Conservation (phyloP, 1,140 invertebrate genomes). For the Steinernema feltiae region DNA sequence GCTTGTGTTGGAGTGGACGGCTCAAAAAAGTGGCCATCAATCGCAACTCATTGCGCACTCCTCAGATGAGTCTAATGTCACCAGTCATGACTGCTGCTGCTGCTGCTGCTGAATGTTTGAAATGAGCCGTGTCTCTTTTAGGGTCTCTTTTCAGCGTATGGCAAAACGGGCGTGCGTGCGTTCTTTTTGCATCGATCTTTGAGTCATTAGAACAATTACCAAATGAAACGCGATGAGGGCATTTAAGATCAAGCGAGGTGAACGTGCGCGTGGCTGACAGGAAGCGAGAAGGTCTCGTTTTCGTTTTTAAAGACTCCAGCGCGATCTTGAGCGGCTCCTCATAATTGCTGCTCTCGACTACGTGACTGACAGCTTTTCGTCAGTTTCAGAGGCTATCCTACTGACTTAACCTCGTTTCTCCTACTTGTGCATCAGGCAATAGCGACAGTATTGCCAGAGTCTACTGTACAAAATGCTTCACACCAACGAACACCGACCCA, state of each 20-base stretch:
- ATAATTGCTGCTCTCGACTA: background rate
- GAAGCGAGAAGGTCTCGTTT: background rate
- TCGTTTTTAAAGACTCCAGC: background rate
- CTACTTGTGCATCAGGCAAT: background rate
- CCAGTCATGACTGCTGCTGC: background rate
- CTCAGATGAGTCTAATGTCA: background rate
- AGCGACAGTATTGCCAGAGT: background rate
- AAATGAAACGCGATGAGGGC: constrained; percentile 13
- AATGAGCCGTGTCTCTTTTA: background rate
- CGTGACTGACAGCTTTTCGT: background rate
- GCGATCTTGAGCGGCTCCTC: background rate
- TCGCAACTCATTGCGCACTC: background rate
- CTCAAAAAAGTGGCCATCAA: background rate
- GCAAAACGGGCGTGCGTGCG: background rate
- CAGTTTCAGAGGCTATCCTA: background rate
- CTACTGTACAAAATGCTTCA: constrained; percentile 16
- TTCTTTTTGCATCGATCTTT: background rate
- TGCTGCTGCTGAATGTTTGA: background rate
- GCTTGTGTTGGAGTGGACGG: too few relatives aligned
- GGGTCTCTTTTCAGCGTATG: too few relatives aligned
- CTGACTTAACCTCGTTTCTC: background rate
- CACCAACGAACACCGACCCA: background rate
- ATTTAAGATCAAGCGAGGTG: background rate
- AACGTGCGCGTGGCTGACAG: background rate
- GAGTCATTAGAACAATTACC: constrained; percentile 10